Conservation (phyloP, 2,888 invertebrate genomes). For the Asteroscopus sphinx region DNA sequence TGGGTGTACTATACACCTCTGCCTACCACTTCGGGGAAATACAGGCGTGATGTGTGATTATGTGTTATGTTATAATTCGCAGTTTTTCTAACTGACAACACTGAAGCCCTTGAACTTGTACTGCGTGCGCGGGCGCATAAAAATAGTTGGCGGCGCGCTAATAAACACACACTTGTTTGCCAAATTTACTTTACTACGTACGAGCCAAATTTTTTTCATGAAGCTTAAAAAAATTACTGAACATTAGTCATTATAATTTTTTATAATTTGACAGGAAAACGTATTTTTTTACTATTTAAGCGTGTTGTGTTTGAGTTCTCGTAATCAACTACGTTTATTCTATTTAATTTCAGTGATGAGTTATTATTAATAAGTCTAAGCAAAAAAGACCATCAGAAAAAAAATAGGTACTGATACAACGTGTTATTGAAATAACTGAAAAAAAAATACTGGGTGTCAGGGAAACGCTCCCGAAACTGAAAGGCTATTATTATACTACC, state of each 20-base stretch:
- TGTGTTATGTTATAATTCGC: too few relatives aligned
- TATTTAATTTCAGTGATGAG: not conserved
- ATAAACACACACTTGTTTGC: conserved; percentile 64
- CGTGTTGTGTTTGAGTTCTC: not conserved
- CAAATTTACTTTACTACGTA: conserved; percentile 53
- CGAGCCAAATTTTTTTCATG: conserved; percentile 45
- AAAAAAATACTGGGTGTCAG: too few relatives aligned
- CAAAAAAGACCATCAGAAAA: too few relatives aligned
- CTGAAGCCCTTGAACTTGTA: conserved; percentile 73
- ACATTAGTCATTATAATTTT: not conserved
- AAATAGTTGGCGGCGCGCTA: conserved; percentile 58
- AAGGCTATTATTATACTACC: too few relatives aligned
- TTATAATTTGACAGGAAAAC: not conserved
- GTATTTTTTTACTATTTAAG: not conserved
- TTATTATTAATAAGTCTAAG: too few relatives aligned
- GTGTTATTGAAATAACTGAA: too few relatives aligned
- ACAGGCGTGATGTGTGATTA: too few relatives aligned
- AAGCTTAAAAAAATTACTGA: conserved; percentile 23
- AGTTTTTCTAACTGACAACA: conserved; percentile 16
- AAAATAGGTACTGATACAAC: too few relatives aligned
- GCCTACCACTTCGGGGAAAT: too few relatives aligned
- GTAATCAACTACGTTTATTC: conserved; percentile 9
- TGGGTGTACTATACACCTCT: too few relatives aligned
- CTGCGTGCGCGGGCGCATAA: conserved; percentile 51
- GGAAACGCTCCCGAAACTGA: too few relatives aligned